These are phyloP conservation scores for Hydropsyche betteni DNA, from an alignment of 2,888 invertebrate species.

Conservation along the genomic window DNA sequence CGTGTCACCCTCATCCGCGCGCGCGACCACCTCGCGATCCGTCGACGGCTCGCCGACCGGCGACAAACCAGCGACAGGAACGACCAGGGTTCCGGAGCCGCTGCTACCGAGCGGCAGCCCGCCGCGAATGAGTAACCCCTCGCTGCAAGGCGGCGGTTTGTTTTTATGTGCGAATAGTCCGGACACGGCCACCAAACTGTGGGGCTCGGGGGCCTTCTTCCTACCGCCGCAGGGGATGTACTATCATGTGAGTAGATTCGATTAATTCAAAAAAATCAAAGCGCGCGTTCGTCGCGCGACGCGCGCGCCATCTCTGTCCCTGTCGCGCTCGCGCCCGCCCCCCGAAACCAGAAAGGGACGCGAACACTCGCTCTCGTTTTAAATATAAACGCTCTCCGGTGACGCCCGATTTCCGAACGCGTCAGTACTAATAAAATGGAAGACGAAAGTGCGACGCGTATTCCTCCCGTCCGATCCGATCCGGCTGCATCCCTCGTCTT, in stretches of 20 bases:
- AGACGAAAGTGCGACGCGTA: neutral
- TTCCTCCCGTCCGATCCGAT: neutral
- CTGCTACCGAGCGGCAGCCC: conserved; percentile 34
- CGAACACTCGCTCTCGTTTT: conserved; percentile 7
- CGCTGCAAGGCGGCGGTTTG: conserved; percentile 50
- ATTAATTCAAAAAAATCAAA: neutral
- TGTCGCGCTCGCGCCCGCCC: neutral
- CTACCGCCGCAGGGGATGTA: conserved; percentile 97
- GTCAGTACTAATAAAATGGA: too few relatives aligned
- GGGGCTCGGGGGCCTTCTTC: conserved; percentile 95
- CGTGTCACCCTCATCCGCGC: neutral
- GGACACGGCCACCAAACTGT: conserved; percentile 91
- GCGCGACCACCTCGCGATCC: conserved; percentile 30
- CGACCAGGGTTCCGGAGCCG: conserved; percentile 37
- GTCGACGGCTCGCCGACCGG: conserved; percentile 23
- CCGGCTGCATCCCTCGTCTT: neutral
- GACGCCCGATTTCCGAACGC: too few relatives aligned
- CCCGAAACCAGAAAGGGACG: neutral
- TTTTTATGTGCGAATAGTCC: conserved; percentile 67
- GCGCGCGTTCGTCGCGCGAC: conserved; percentile 6
- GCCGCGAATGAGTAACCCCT: conserved; percentile 48
- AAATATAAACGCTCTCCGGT: neutral
- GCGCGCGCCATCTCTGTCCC: conserved; percentile 42
- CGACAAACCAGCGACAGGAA: conserved; percentile 42
- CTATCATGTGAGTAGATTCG: conserved; percentile 84